Evolutionary conservation across 2,113 vertebrate species (phyloP).

Genomic region (Gymnarchus niloticus): DNA sequence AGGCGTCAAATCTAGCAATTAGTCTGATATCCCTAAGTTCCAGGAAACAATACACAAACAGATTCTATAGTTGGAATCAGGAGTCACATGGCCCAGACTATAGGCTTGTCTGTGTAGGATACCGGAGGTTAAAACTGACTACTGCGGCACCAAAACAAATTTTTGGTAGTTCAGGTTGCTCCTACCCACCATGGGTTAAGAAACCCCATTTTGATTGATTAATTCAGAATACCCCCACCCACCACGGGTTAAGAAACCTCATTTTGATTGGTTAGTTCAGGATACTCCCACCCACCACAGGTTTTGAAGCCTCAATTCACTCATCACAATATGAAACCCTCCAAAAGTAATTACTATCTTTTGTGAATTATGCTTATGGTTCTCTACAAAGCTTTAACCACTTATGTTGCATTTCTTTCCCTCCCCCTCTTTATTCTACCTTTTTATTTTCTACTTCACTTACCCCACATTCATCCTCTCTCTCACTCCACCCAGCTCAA

Average conservation of each 20-base stretch:
- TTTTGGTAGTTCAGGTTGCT: too few species aligned
- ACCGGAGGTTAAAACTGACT: slow-evolving; percentile 51
- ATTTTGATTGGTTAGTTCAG: too few species aligned
- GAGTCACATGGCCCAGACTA: slow-evolving; percentile 38
- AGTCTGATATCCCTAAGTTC: slow-evolving; percentile 64
- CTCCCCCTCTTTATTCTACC: slow-evolving; percentile 5
- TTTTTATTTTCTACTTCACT: background rate
- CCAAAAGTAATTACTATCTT: background rate
- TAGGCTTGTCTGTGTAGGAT: slow-evolving; percentile 40
- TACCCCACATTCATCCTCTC: background rate
- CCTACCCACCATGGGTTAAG: too few species aligned
- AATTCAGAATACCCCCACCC: too few species aligned
- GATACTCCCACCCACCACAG: too few species aligned
- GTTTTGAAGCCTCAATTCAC: background rate
- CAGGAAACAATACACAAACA: slow-evolving; percentile 63
- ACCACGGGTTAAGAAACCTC: too few species aligned
- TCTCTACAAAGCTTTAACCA: background rate
- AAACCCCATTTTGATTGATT: too few species aligned
- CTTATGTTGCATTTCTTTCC: slow-evolving; percentile 34
- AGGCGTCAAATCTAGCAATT: slow-evolving; percentile 62
- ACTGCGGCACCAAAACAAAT: slow-evolving; percentile 28
- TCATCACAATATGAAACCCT: slow-evolving; percentile 5
- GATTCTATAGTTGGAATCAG: slow-evolving; percentile 69
- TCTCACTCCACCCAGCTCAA: background rate
- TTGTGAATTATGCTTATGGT: background rate